Conservation (phyloP, 2,797 vertebrate species). For the Betta splendens region DNA sequence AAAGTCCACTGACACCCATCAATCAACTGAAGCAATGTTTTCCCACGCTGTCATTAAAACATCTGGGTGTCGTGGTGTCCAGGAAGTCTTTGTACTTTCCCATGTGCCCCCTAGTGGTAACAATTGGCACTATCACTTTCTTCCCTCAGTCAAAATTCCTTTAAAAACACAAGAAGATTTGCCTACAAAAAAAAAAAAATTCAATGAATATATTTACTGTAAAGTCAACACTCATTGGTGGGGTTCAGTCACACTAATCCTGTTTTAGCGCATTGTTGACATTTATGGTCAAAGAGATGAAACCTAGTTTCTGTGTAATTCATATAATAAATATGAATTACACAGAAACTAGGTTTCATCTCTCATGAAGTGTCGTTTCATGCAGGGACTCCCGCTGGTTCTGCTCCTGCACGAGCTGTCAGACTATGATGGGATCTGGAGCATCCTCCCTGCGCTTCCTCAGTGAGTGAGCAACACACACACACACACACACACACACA, state of each 20-base stretch:
- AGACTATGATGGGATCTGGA: slow-evolving; percentile 86
- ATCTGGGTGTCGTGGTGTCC: too few species aligned
- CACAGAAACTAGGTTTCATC: not conserved
- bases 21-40: too few species aligned
- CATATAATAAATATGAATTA: not conserved
- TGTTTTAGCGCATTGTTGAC: too few species aligned
- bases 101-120: slow-evolving; percentile 18
- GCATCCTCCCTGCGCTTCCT: slow-evolving; percentile 85
- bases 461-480: slow-evolving; percentile 55
- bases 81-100: too few species aligned
- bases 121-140: not conserved
- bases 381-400: slow-evolving; percentile 81
- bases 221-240: too few species aligned
- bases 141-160: too few species aligned
- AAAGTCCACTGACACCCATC: not conserved
- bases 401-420: slow-evolving; percentile 86
- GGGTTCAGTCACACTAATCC: too few species aligned
- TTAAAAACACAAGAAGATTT: too few species aligned
- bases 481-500: slow-evolving; percentile 9
- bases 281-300: not conserved
- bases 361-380: not conserved
- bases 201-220: too few species aligned
- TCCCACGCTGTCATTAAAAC: too few species aligned
- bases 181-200: too few species aligned
- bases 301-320: too few species aligned